Conservation (phyloP, 2,797 vertebrate species). For the Lacerta agilis region DNA sequence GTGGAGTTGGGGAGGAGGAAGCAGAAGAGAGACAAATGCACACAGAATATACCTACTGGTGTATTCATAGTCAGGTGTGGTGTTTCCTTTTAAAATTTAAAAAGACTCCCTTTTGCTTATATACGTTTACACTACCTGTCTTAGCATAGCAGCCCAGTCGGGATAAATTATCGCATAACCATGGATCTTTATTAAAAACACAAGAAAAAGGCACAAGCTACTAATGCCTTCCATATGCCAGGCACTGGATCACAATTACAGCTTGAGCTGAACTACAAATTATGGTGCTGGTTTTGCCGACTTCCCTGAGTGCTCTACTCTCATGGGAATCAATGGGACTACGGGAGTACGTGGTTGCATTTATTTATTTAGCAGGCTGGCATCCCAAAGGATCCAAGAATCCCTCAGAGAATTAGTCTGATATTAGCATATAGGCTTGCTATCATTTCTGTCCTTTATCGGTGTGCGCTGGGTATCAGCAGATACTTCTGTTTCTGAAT, state of each 20-base stretch:
- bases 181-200: constrained; percentile 27
- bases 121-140: constrained; percentile 31
- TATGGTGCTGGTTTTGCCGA: constrained; percentile 29
- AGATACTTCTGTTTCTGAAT: too few species aligned
- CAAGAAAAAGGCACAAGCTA: constrained; percentile 32
- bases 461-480: too few species aligned
- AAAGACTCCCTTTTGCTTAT: constrained; percentile 66
- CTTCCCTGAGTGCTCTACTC: not conserved
- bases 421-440: too few species aligned
- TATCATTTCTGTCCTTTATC: too few species aligned
- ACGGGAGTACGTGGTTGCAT: not conserved
- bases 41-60: constrained; percentile 54
- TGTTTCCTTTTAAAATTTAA: constrained; percentile 67
- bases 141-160: constrained; percentile 54
- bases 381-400: too few species aligned
- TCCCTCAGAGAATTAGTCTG: too few species aligned
- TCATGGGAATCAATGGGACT: accelerated
- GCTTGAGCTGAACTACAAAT: constrained; percentile 60
- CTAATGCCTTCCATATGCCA: constrained; percentile 62
- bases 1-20: not conserved
- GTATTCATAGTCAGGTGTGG: constrained; percentile 68
- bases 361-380: too few species aligned
- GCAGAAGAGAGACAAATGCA: not conserved
- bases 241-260: constrained; percentile 56
- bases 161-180: constrained; percentile 50